Evolutionary conservation across 2,797 vertebrate genomes (phyloP), one percentile per base, ranked within the genome.

Genomic region (Peromyscus attwateri): DNA sequence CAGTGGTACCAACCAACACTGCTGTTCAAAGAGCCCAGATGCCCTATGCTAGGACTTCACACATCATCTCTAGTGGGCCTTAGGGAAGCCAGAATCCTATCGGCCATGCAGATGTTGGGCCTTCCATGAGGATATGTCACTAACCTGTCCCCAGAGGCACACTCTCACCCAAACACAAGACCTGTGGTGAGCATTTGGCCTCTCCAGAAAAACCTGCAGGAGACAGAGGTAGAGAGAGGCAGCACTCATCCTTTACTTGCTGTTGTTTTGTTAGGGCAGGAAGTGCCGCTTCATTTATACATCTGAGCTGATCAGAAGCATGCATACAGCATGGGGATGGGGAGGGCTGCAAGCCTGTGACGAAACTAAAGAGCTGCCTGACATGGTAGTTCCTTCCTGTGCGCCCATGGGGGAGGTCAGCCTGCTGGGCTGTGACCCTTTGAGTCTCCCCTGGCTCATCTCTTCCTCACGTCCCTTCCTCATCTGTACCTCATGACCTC

Each of bases 161-260:
- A 46, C 94, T 97, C 89, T 62, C 4, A 68, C 40, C 81, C 43
- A 62, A 34, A 97, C 19, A 8, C 70, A 94, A 4, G 55, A 73
- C 68, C 71, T 76, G 10, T 10, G 0, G 6, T 76, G 34, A 85
- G 6, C 66, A 31, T 91, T 80, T 68, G 82, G 12, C 70, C 31
- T 46, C 87, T 95, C 94, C 66, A 68, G 94, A 94, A 92, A 89
- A 87, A 87, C 64, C 23, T 89, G 43, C 91, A 95, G 64, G 29
- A 57, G 11, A 85, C 52, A 17, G 68, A 3, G n/a, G 31, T 16
- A 19, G 68, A 68, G 92, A 68, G 14, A n/a, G 21, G 68, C 62
- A 82, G 52, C 60, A 3, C 16, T 92, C 0, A 0, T 25, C 76
- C 66, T 57, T 87, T 66, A 71, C 66, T 79, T 40, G 21, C 31